Conservation (phyloP, 2,797 vertebrate species). For the Amniataba percoides region DNA sequence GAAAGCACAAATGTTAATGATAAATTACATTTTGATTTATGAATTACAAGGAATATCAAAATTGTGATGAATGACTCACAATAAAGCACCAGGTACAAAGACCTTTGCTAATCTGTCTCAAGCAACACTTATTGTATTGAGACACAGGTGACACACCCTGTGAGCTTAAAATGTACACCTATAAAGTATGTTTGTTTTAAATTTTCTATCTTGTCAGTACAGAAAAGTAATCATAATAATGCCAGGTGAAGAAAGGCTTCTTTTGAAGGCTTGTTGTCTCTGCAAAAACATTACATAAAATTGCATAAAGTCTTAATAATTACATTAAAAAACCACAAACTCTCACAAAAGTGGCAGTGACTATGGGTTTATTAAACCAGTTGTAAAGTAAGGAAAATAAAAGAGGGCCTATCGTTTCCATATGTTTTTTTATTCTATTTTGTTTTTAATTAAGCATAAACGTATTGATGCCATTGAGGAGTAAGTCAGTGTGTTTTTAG, state of each 20-base stretch:
- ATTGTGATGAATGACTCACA: not conserved
- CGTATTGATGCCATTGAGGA: slow-evolving; percentile 14
- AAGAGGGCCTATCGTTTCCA: slow-evolving; percentile 36
- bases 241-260: not conserved
- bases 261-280: slow-evolving; percentile 3
- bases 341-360: slow-evolving; percentile 11
- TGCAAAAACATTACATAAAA: slow-evolving; percentile 44
- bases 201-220: not conserved
- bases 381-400: slow-evolving; percentile 37
- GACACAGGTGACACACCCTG: not conserved
- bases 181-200: not conserved
- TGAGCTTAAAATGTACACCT: not conserved
- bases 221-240: not conserved
- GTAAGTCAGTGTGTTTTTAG: slow-evolving; percentile 22
- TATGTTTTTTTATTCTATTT: slow-evolving; percentile 37
- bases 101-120: not conserved
- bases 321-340: slow-evolving; percentile 41
- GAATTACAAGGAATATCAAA: not conserved
- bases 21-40: not conserved
- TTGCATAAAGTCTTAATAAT: slow-evolving; percentile 36
- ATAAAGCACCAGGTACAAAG: not conserved
- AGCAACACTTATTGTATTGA: not conserved
- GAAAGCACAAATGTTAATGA: not conserved
- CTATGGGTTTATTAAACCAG: slow-evolving; percentile 33
- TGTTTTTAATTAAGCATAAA: slow-evolving; percentile 34